Evolutionary conservation across 1,140 invertebrate species (phyloP).

Genomic region (Drepana arcuata): DNA sequence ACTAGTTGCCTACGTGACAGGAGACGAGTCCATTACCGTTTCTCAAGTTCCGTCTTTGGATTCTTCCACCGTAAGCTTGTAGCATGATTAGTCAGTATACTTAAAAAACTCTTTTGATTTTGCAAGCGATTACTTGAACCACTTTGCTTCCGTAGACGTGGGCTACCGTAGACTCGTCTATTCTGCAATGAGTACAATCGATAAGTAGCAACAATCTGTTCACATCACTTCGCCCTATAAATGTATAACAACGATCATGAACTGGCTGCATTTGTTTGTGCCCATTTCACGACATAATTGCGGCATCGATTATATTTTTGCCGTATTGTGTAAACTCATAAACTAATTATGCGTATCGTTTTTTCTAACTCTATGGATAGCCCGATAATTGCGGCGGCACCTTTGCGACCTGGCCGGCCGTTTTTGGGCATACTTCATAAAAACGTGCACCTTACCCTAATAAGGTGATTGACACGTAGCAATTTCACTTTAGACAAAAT

Average conservation of each 20-base stretch:
- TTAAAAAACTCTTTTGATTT: no score
- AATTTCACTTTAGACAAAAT: slow-evolving; percentile 8
- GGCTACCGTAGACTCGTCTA: no score
- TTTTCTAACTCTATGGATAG: slow-evolving; percentile 28
- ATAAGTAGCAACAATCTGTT: no score
- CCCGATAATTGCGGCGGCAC: slow-evolving; percentile 38
- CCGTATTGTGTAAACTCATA: slow-evolving; percentile 59
- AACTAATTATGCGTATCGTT: slow-evolving; percentile 51
- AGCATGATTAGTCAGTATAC: no score
- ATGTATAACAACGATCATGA: slow-evolving; percentile 31
- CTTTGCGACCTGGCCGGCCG: slow-evolving; percentile 28
- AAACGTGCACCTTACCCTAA: slow-evolving; percentile 36
- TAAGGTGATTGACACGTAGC: slow-evolving; percentile 59
- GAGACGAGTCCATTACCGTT: no score
- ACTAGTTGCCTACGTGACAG: no score
- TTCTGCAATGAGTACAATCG: no score
- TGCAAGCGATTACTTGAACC: no score
- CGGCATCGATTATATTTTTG: slow-evolving; percentile 31
- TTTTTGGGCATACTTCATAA: slow-evolving; percentile 30
- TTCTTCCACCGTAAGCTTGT: no score
- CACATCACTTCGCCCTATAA: slow-evolving; percentile 13
- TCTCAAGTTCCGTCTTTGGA: no score
- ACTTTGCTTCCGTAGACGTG: no score
- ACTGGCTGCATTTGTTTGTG: slow-evolving; percentile 40
- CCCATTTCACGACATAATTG: slow-evolving; percentile 53